These are phyloP conservation scores for Drosophila macrospina DNA, from an alignment of 2,888 invertebrate species.

Conservation along the genomic window DNA sequence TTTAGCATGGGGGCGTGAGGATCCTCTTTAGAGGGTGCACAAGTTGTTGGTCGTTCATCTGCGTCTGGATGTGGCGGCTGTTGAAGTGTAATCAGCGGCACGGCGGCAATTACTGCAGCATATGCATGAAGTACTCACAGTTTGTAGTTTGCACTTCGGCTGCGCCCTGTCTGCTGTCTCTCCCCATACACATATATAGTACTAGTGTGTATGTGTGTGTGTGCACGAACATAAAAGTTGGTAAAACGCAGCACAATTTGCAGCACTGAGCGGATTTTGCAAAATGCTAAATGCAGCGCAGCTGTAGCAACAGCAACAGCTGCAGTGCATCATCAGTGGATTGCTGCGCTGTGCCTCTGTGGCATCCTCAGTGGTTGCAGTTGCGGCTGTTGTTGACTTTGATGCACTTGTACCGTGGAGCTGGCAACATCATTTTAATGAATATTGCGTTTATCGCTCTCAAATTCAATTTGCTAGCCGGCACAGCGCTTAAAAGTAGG, in stretches of 20 bases:
- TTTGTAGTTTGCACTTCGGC: slow-evolving; percentile 57
- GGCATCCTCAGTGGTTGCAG: slow-evolving; percentile 39
- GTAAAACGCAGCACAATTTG: slow-evolving; percentile 69
- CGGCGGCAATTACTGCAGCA: slow-evolving; percentile 78
- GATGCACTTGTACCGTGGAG: slow-evolving; percentile 46
- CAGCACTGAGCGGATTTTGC: slow-evolving; percentile 75
- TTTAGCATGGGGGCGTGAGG: slow-evolving; percentile 19
- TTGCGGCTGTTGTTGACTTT: slow-evolving; percentile 49
- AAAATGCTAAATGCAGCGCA: slow-evolving; percentile 53
- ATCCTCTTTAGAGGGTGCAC: slow-evolving; percentile 50
- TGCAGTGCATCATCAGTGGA: slow-evolving; percentile 64
- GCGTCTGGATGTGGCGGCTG: slow-evolving; percentile 62
- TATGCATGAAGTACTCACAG: slow-evolving; percentile 63
- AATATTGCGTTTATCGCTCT: slow-evolving; percentile 60
- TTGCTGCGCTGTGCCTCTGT: slow-evolving; percentile 48
- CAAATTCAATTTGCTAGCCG: slow-evolving; percentile 56
- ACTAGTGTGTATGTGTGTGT: slow-evolving; percentile 6
- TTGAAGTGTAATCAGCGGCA: slow-evolving; percentile 81
- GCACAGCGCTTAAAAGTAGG: slow-evolving; percentile 23
- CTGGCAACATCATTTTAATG: slow-evolving; percentile 68
- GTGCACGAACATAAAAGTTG: slow-evolving; percentile 49
- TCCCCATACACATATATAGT: not conserved
- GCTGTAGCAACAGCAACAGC: slow-evolving; percentile 27
- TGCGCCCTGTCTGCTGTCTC: slow-evolving; percentile 13
- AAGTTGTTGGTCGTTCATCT: slow-evolving; percentile 64